Percentiles rank a stretch among this genome's conserved stretches.
phyloP scores from a whole-genome alignment of 2,888 invertebrate species.

The Alentia gelatinosa region DNA sequence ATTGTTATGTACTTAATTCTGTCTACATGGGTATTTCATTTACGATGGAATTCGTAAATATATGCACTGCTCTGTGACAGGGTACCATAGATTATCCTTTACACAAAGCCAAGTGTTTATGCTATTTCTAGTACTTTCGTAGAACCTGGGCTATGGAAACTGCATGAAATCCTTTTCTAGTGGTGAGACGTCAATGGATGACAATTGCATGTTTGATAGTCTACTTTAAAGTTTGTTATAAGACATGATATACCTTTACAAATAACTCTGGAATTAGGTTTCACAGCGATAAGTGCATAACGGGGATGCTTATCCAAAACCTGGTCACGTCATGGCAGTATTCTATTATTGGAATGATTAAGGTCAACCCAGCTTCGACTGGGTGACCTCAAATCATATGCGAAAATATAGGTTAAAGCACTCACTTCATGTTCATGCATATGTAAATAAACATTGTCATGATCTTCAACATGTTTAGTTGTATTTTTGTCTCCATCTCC shows the following conservation, averaged over 20 bases:
- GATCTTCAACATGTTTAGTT: too few relatives aligned
- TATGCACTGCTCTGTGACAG: too few relatives aligned
- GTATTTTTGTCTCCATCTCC: too few relatives aligned
- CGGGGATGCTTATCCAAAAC: not conserved
- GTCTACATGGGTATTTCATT: too few relatives aligned
- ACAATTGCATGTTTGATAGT: not conserved
- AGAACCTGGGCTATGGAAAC: not conserved
- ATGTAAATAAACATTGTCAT: not conserved
- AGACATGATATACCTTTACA: not conserved
- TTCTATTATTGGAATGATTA: not conserved
- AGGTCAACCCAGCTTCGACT: not conserved
- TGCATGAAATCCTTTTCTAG: not conserved
- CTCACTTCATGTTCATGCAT: not conserved
- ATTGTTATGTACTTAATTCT: too few relatives aligned
- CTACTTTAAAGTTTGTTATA: not conserved
- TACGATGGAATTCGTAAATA: too few relatives aligned
- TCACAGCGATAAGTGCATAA: not conserved
- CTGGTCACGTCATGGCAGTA: not conserved
- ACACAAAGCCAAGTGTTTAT: too few relatives aligned
- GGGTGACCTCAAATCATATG: not conserved
- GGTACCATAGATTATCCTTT: too few relatives aligned
- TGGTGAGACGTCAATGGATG: not conserved
- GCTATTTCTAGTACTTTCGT: too few relatives aligned
- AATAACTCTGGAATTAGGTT: not conserved
- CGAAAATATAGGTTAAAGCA: not conserved